These are phyloP conservation scores for Gryllus longicercus DNA, from an alignment of 2,888 invertebrate genomes.

Conservation along the genomic window DNA sequence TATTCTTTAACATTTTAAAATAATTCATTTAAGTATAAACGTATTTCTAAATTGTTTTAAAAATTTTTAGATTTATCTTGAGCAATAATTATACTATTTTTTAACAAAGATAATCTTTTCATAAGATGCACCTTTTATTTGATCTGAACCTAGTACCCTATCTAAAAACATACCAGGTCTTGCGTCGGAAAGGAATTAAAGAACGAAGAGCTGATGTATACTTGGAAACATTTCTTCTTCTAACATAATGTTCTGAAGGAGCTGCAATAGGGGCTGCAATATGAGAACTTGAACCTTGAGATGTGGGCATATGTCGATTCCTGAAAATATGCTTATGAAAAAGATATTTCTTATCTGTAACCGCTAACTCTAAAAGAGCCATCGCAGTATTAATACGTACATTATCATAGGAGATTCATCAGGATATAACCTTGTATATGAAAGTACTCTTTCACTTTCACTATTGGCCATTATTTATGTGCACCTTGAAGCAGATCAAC, in stretches of 20 bases:
- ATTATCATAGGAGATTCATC: background rate
- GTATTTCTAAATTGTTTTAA: too few relatives aligned
- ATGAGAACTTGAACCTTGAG: background rate
- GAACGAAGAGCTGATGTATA: background rate
- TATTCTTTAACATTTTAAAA: too few relatives aligned
- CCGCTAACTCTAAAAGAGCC: too few relatives aligned
- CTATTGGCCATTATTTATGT: background rate
- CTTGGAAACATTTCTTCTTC: background rate
- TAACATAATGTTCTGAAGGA: slow-evolving; percentile 1
- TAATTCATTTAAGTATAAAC: too few relatives aligned
- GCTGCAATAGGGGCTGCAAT: background rate
- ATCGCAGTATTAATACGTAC: background rate
- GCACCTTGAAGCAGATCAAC: too few relatives aligned
- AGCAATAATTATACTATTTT: background rate
- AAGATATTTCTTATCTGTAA: too few relatives aligned
- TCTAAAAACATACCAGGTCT: background rate
- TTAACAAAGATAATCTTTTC: background rate
- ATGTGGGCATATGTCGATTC: background rate
- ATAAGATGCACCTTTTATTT: background rate
- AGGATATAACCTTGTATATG: background rate
- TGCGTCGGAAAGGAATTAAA: background rate
- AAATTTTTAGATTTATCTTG: background rate
- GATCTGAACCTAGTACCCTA: background rate
- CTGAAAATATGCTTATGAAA: too few relatives aligned
- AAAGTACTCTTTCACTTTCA: background rate